phyloP scores from a whole-genome alignment of 2,888 invertebrate genomes.

The Caenorhabditis sp. region DNA sequence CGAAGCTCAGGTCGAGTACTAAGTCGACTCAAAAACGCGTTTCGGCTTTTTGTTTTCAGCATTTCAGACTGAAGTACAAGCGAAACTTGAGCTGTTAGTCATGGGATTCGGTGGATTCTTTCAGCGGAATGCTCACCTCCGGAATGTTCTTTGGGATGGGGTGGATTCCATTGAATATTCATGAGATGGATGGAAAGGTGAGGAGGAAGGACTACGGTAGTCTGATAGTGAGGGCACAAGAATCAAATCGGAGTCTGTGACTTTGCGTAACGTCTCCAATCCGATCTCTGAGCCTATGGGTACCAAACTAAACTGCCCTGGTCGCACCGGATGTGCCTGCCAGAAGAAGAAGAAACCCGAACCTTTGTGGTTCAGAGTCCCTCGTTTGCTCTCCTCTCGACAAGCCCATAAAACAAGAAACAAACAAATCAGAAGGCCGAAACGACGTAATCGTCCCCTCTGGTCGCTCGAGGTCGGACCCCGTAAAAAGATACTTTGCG shows the following conservation, averaged over 20 bases:
- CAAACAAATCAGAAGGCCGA: slow-evolving; percentile 8
- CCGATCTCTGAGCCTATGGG: not conserved
- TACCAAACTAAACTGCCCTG: not conserved
- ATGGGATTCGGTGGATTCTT: not conserved
- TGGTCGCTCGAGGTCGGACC: not conserved
- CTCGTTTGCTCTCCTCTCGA: not conserved
- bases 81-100: not conserved
- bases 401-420: not conserved
- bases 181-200: not conserved
- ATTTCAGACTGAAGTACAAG: not conserved
- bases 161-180: not conserved
- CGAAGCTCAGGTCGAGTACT: not conserved
- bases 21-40: not conserved
- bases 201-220: not conserved
- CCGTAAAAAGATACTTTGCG: slow-evolving; percentile 12
- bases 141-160: not conserved
- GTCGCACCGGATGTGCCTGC: slow-evolving; percentile 9
- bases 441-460: not conserved
- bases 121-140: not conserved
- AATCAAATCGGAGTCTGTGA: too few relatives aligned
- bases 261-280: slow-evolving; percentile 7
- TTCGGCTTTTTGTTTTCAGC: not conserved
- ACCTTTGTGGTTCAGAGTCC: slow-evolving; percentile 7
- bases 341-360: slow-evolving; percentile 1
- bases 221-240: too few relatives aligned